Base-by-base conservation (phyloP, 2,113 vertebrate species). In the Thryonomys swinderianus region DNA sequence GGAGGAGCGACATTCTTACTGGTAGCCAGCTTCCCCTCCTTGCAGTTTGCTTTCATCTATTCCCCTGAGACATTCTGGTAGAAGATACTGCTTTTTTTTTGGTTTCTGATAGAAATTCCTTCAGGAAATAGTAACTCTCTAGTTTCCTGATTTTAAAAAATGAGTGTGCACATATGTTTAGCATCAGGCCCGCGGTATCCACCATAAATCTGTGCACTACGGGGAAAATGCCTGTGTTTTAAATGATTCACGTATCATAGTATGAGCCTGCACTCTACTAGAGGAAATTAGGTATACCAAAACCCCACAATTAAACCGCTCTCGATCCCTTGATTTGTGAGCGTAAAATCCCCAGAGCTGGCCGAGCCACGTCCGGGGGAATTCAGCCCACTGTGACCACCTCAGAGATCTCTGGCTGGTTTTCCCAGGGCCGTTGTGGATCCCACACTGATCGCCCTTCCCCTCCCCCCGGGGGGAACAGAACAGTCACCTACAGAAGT, bases 11-110 rank as follows among this genome's bases (percentile, higher is more conserved):
- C 91, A 95, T 97, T 84, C 48, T 64, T 88, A 91, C 71, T 71
- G 88, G 93, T 80, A 92, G 45, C 80, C 96, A 97, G 85, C 34
- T 78, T 64, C 97, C 73, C 83, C 55, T 85, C 92, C 82, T 94
- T 96, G 90, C 80, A 97, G 87, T 97, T 97, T 95, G 82, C 82
- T 95, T 91, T 96, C 94, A 96, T 85, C 93, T 61, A 67, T 88
- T 96, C 85, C 92, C 10, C 0, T 94, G 96, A 90, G 94, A 34
- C 84, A 7, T 94, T 96, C 64, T 73, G 80, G 59, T 32, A 95
- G 66, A 87, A 59, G 64, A 25, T 40, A 66, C 82, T 62, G 80
- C 57, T 91, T 86, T 53, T 86, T 53, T 55, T 27, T 64, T 62
- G 21, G 59, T 74, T 88, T 90, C 57, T 84, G 53, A 40, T 76